Percentiles rank a stretch among this genome's conserved stretches.
These are phyloP conservation scores for Siniperca obscura DNA, from an alignment of 2,797 vertebrate genomes.

Conservation along the genomic window DNA sequence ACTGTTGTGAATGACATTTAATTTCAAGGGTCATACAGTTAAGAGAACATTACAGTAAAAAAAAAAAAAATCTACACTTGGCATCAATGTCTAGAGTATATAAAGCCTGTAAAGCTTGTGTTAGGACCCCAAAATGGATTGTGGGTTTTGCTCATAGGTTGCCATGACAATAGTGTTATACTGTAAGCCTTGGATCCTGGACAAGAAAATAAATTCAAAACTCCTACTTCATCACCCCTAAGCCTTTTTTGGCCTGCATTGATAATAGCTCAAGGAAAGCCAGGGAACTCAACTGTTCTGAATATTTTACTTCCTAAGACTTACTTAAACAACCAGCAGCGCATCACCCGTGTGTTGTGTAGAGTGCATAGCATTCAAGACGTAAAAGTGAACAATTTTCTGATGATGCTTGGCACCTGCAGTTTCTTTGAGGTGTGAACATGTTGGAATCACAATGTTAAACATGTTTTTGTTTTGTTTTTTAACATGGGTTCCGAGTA, in stretches of 20 bases:
- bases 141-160: constrained; percentile 52
- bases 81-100: constrained; percentile 39
- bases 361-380: constrained; percentile 28
- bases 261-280: constrained; percentile 55
- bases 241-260: constrained; percentile 58
- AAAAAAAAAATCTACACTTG: constrained; percentile 27
- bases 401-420: constrained; percentile 22
- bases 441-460: constrained; percentile 13
- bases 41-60: constrained; percentile 30
- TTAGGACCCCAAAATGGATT: constrained; percentile 38
- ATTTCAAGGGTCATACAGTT: constrained; percentile 43
- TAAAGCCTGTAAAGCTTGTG: constrained; percentile 51
- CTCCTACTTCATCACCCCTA: constrained; percentile 46
- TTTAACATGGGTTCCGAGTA: constrained; percentile 32
- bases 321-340: constrained; percentile 70
- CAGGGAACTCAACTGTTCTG: constrained; percentile 56
- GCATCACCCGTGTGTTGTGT: constrained; percentile 46
- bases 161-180: constrained; percentile 49
- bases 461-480: constrained; percentile 12
- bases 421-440: constrained; percentile 27
- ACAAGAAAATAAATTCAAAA: constrained; percentile 43
- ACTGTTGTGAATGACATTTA: constrained; percentile 47
- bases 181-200: constrained; percentile 41
- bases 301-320: constrained; percentile 30
- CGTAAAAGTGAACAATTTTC: constrained; percentile 35